Evolutionary conservation across 2,888 invertebrate genomes (phyloP).

Genomic region (Osmoderma eremita): DNA sequence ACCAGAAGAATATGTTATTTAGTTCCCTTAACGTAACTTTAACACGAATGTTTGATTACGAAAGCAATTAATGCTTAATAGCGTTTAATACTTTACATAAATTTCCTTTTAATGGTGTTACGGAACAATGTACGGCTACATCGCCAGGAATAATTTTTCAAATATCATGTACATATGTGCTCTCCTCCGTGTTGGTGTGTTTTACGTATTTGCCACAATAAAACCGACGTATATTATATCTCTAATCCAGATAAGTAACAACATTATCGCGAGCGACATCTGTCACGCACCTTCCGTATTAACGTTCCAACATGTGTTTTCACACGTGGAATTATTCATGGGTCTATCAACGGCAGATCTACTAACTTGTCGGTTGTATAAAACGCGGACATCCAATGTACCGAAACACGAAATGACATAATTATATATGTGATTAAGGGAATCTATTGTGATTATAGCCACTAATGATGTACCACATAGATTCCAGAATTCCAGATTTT

Average conservation of each 20-base stretch:
- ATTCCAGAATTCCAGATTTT: not conserved
- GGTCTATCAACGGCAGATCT: slow-evolving; percentile 50
- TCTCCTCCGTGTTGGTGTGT: slow-evolving; percentile 1
- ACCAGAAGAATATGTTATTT: not conserved
- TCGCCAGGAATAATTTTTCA: slow-evolving; percentile 47
- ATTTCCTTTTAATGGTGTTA: slow-evolving; percentile 41
- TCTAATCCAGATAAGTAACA: slow-evolving; percentile 32
- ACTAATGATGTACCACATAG: slow-evolving; percentile 2
- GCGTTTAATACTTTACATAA: slow-evolving; percentile 37
- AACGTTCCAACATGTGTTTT: slow-evolving; percentile 59
- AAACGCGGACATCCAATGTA: slow-evolving; percentile 51
- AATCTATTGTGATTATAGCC: slow-evolving; percentile 50
- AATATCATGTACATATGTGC: slow-evolving; percentile 45
- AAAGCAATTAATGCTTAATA: slow-evolving; percentile 37
- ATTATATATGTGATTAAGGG: slow-evolving; percentile 57
- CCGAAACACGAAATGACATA: slow-evolving; percentile 57
- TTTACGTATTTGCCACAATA: slow-evolving; percentile 45
- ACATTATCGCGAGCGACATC: slow-evolving; percentile 56
- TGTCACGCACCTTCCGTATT: slow-evolving; percentile 62
- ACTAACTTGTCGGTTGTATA: slow-evolving; percentile 51
- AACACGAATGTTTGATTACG: slow-evolving; percentile 30
- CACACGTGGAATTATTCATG: slow-evolving; percentile 62
- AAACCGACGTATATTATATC: slow-evolving; percentile 49
- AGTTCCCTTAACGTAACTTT: not conserved
- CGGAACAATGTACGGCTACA: slow-evolving; percentile 41